Evolutionary conservation across 1,140 invertebrate genomes (phyloP).

Genomic region (Cepaea nemoralis): DNA sequence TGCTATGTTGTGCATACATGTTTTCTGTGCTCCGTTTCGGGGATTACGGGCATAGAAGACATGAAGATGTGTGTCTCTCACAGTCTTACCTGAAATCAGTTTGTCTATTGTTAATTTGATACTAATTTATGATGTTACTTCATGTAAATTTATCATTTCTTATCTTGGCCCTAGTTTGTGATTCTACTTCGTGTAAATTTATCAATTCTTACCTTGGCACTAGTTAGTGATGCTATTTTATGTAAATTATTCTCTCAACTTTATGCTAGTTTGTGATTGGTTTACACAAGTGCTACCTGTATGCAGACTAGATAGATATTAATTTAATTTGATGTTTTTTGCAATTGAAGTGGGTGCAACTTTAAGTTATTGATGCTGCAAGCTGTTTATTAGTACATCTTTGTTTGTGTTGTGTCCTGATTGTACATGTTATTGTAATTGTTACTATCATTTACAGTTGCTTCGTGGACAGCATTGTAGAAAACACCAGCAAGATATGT

Average conservation of each 20-base stretch:
- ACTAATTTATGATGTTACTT: too few species aligned
- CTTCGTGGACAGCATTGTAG: neutral
- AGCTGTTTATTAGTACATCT: neutral
- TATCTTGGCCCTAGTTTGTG: too few species aligned
- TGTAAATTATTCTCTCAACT: too few species aligned
- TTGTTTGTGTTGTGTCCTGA: neutral
- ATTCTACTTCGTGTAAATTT: too few species aligned
- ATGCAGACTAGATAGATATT: neutral
- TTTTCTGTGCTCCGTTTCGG: neutral
- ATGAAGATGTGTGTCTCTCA: neutral
- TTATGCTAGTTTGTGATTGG: too few species aligned
- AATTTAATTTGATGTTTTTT: neutral
- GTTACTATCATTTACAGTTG: neutral
- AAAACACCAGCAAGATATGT: neutral
- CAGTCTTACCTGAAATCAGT: neutral
- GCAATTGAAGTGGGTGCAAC: neutral
- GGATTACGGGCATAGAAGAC: neutral
- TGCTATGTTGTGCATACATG: neutral
- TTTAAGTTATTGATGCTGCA: neutral
- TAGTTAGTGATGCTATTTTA: too few species aligned
- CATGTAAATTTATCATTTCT: too few species aligned
- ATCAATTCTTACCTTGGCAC: too few species aligned
- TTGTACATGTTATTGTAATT: neutral
- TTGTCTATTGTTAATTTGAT: too few species aligned
- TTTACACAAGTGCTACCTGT: neutral